phyloP scores from a whole-genome alignment of 1,140 invertebrate genomes.

The Drosophila mauritiana region DNA sequence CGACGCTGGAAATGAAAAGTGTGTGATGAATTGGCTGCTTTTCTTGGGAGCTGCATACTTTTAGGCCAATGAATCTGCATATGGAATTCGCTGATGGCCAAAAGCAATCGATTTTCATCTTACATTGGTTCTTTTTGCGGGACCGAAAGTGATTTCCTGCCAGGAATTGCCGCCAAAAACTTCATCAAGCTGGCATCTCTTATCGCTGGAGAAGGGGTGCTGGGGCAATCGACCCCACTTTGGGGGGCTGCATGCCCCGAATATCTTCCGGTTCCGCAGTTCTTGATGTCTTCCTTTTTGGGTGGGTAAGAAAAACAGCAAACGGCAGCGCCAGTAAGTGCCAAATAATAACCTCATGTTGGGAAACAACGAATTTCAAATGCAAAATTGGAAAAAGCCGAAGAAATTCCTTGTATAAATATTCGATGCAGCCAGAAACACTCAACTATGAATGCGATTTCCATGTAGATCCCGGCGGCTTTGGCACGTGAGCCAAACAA shows the following conservation, averaged over 20 bases:
- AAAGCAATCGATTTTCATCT: conserved; percentile 66
- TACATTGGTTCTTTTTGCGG: conserved; percentile 12
- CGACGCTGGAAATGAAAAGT: conserved; percentile 25
- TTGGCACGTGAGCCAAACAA: conserved; percentile 33
- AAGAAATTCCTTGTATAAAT: conserved; percentile 17
- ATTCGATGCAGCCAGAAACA: conserved; percentile 34
- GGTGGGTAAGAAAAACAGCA: background rate
- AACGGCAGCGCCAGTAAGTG: conserved; percentile 11
- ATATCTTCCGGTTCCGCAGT: conserved; percentile 73
- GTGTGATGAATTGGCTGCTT: conserved; percentile 57
- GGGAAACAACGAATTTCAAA: conserved; percentile 18
- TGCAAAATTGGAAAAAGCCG: background rate
- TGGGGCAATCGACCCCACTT: background rate
- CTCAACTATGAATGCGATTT: conserved; percentile 66
- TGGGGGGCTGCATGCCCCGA: conserved; percentile 52
- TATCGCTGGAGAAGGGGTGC: conserved; percentile 36
- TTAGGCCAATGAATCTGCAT: conserved; percentile 58
- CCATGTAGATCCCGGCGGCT: conserved; percentile 49
- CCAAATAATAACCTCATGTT: conserved; percentile 42
- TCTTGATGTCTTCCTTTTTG: conserved; percentile 76
- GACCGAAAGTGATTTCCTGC: conserved; percentile 63
- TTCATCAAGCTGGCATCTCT: conserved; percentile 56
- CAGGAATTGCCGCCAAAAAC: conserved; percentile 45
- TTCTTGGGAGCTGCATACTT: conserved; percentile 57
- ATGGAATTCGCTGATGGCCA: conserved; percentile 64